A percentile compares a stretch with the other conserved stretches of the same genome.
These are phyloP conservation scores for Arothron firmamentum DNA, from an alignment of 2,113 vertebrate genomes.

Conservation along the genomic window DNA sequence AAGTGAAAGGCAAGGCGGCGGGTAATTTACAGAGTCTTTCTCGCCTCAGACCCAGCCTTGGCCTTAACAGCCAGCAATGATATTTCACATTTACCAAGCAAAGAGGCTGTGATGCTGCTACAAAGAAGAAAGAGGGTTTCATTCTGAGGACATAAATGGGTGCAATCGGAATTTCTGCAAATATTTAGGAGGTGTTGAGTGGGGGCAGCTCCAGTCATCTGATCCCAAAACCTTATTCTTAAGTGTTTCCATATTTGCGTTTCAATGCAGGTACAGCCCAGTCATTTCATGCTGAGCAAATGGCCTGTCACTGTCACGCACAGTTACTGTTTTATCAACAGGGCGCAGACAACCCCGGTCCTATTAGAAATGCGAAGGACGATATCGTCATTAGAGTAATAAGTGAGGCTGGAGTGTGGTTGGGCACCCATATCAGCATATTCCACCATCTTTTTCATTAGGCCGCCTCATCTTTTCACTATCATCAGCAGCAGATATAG, in stretches of 20 bases:
- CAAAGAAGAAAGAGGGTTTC: slow-evolving; percentile 39
- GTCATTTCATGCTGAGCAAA: slow-evolving; percentile 34
- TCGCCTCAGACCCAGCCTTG: slow-evolving; percentile 43
- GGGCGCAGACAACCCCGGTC: slow-evolving; percentile 36
- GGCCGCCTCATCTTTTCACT: slow-evolving; percentile 54
- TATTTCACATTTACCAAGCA: slow-evolving; percentile 53
- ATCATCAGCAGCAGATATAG: slow-evolving; percentile 51
- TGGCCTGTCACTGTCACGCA: slow-evolving; percentile 40
- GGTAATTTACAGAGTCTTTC: slow-evolving; percentile 58
- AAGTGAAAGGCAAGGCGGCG: slow-evolving; percentile 51
- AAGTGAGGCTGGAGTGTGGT: slow-evolving; percentile 44
- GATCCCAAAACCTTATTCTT: slow-evolving; percentile 40
- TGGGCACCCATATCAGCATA: slow-evolving; percentile 45
- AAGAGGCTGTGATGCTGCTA: slow-evolving; percentile 15
- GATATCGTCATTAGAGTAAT: slow-evolving; percentile 66
- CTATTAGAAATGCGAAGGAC: slow-evolving; percentile 66
- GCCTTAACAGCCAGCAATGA: slow-evolving; percentile 41
- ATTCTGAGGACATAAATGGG: slow-evolving; percentile 41
- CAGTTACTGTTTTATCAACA: slow-evolving; percentile 57
- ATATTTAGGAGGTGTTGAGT: slow-evolving; percentile 49
- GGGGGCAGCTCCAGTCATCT: slow-evolving; percentile 32
- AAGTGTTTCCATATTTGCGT: slow-evolving; percentile 21
- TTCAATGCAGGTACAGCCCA: slow-evolving; percentile 23
- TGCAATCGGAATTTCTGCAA: slow-evolving; percentile 52
- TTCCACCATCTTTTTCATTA: slow-evolving; percentile 57